phyloP scores from a whole-genome alignment of 2,797 vertebrate genomes.

The Pseudochromis fuscus region DNA sequence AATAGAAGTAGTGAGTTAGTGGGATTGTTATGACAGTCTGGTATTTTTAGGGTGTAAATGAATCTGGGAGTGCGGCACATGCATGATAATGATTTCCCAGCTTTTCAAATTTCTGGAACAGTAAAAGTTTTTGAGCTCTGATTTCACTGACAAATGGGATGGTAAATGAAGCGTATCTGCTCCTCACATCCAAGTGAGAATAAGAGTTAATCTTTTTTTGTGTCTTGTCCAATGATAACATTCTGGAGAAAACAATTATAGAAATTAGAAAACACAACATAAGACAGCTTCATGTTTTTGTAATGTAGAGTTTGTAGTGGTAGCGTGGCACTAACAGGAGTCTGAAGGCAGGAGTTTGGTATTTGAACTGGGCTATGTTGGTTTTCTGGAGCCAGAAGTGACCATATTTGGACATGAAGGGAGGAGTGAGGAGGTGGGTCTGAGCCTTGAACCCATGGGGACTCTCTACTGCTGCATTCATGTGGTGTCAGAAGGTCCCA shows the following conservation, averaged over 20 bases:
- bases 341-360: too few species aligned
- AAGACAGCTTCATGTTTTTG: not conserved
- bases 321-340: too few species aligned
- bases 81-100: not conserved
- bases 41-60: constrained; percentile 34
- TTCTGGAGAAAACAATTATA: not conserved
- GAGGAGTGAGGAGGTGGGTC: too few species aligned
- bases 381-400: too few species aligned
- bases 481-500: too few species aligned
- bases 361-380: too few species aligned
- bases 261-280: not conserved
- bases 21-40: constrained; percentile 40
- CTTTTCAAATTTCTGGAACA: constrained; percentile 1
- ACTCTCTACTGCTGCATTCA: too few species aligned
- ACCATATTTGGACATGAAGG: too few species aligned
- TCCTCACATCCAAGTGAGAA: not conserved
- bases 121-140: not conserved
- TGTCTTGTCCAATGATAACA: not conserved
- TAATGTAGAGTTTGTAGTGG: not conserved
- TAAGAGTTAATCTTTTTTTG: not conserved
- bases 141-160: constrained; percentile 9
- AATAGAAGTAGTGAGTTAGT: constrained; percentile 20
- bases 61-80: constrained; percentile 20
- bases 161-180: constrained; percentile 21
- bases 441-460: too few species aligned